A percentile compares a stretch with the other conserved stretches of the same genome.
Conservation (phyloP, 1,140 invertebrate species). For the Bombus soroeensis region DNA sequence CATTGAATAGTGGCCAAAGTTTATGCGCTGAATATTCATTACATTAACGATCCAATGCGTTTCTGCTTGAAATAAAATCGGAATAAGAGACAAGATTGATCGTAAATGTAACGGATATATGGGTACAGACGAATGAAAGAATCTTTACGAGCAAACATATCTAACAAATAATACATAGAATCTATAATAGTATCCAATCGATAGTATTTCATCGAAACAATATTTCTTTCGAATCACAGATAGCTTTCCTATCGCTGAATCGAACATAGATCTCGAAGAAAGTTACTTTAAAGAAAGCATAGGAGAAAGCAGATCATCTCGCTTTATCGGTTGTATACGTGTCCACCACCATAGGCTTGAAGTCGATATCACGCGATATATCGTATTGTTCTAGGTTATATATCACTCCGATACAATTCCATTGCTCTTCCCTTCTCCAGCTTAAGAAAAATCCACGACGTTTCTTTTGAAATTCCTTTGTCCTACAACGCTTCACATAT, state of each 20-base stretch:
- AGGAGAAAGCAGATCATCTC: conserved; percentile 55
- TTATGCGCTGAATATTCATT: background rate
- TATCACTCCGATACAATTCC: conserved; percentile 60
- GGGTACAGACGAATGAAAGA: too few species aligned
- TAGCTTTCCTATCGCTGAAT: conserved; percentile 41
- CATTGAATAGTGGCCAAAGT: background rate
- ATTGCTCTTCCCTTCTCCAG: conserved; percentile 3
- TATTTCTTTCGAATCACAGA: conserved; percentile 47
- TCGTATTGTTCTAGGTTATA: conserved; percentile 68
- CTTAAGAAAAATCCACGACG: conserved; percentile 23
- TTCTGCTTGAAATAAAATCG: background rate
- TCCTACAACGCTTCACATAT: background rate
- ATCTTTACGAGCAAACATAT: too few species aligned
- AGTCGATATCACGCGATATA: conserved; percentile 36
- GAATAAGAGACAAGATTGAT: background rate
- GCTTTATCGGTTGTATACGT: conserved; percentile 61
- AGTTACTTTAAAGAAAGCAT: conserved; percentile 38
- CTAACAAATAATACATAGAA: background rate
- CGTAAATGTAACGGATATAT: too few species aligned
- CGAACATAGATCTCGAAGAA: conserved; percentile 25
- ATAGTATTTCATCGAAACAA: conserved; percentile 6
- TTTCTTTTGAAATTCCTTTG: conserved; percentile 50
- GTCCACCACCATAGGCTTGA: conserved; percentile 42
- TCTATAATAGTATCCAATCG: background rate
- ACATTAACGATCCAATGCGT: background rate